Evolutionary conservation across 2,113 vertebrate genomes (phyloP).

Genomic region (Calidris pygmaea): DNA sequence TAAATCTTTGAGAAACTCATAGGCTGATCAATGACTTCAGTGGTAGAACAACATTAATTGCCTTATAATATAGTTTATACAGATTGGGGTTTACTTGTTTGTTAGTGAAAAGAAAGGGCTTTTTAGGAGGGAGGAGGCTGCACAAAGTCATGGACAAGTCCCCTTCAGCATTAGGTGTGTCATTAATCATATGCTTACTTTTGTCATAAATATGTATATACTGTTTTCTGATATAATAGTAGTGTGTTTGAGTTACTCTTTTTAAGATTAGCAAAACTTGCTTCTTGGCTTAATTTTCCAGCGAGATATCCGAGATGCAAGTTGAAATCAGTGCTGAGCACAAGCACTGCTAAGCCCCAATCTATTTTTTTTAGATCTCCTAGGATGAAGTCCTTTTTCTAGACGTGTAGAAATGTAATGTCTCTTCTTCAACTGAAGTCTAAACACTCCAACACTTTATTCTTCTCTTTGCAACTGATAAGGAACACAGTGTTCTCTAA

Average conservation of each 20-base stretch:
- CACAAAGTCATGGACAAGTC: neutral
- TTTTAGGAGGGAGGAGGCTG: neutral
- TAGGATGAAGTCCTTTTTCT: neutral
- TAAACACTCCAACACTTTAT: neutral
- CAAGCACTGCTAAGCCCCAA: neutral
- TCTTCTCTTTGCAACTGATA: constrained; percentile 29
- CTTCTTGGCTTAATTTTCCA: constrained; percentile 38
- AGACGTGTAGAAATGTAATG: neutral
- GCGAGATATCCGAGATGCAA: constrained; percentile 10
- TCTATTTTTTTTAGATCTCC: neutral
- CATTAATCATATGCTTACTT: neutral
- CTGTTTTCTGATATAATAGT: neutral
- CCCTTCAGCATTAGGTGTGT: neutral
- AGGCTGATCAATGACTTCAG: neutral
- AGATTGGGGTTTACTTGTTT: neutral
- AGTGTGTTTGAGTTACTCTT: neutral
- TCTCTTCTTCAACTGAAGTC: neutral
- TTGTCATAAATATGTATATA: neutral
- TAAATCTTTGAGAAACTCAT: neutral
- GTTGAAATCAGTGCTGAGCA: constrained; percentile 7
- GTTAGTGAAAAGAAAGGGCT: neutral
- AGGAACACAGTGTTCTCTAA: constrained; percentile 32
- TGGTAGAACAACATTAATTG: neutral
- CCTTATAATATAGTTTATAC: neutral
- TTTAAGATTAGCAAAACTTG: constrained; percentile 39